phyloP scores from a whole-genome alignment of 1,140 invertebrate species.

The Drosophila fuyamai region DNA sequence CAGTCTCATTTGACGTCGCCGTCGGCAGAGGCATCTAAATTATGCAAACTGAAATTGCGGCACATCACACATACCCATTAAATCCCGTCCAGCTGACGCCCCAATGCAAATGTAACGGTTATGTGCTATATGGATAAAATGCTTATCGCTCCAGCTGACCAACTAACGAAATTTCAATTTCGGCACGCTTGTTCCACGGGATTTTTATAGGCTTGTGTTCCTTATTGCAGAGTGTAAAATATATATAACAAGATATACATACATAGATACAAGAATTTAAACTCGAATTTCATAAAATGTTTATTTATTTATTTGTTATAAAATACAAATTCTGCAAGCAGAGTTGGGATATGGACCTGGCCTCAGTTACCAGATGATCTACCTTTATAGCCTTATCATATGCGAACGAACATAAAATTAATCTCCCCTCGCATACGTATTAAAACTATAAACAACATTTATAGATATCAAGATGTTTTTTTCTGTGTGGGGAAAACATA shows the following conservation, averaged over 20 bases:
- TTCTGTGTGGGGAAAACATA: slow-evolving; percentile 12
- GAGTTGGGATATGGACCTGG: background rate
- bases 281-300: too few species aligned
- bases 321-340: background rate
- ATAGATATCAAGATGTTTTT: background rate
- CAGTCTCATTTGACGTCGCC: slow-evolving; percentile 10
- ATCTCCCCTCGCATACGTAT: too few species aligned
- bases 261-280: too few species aligned
- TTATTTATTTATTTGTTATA: too few species aligned
- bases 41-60: slow-evolving; percentile 69
- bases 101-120: slow-evolving; percentile 39
- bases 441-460: too few species aligned
- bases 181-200: slow-evolving; percentile 38
- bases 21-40: slow-evolving; percentile 59
- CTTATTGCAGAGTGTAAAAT: slow-evolving; percentile 25
- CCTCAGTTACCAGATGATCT: too few species aligned
- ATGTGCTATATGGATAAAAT: slow-evolving; percentile 38
- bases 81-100: slow-evolving; percentile 34
- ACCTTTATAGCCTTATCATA: too few species aligned
- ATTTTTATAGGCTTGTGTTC: slow-evolving; percentile 59
- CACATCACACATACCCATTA: slow-evolving; percentile 22
- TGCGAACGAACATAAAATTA: too few species aligned
- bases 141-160: slow-evolving; percentile 35
- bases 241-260: background rate
- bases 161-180: slow-evolving; percentile 55